Conservation (phyloP, 2,888 invertebrate species). For the Phymatocera aterrima region DNA sequence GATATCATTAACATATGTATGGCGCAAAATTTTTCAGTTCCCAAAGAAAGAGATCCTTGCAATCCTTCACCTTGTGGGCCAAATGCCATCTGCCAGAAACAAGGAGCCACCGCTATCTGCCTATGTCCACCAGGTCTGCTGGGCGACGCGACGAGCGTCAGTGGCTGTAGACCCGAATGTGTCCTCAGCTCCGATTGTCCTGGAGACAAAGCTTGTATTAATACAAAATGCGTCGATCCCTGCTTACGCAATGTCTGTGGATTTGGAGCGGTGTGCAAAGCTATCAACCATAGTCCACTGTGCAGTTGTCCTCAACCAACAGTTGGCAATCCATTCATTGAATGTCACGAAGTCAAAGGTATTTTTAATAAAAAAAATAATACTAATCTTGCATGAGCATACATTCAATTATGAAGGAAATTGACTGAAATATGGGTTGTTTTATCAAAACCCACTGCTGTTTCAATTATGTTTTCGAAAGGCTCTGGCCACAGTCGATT, state of each 20-base stretch:
- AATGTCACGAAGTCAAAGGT: conserved; percentile 73
- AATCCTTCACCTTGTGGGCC: conserved; percentile 76
- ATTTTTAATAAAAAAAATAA: conserved; percentile 50
- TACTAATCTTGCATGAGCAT: not conserved
- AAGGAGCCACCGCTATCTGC: conserved; percentile 72
- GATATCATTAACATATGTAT: conserved; percentile 51
- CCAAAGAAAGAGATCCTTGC: conserved; percentile 72
- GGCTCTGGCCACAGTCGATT: not conserved
- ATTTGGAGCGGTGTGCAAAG: conserved; percentile 83
- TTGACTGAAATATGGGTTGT: not conserved
- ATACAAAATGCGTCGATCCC: conserved; percentile 87
- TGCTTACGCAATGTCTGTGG: conserved; percentile 90
- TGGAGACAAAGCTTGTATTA: conserved; percentile 87
- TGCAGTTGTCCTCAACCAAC: conserved; percentile 83
- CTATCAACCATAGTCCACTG: conserved; percentile 85
- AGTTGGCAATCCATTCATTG: conserved; percentile 76
- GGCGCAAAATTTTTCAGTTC: conserved; percentile 55
- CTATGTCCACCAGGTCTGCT: conserved; percentile 73
- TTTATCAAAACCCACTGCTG: not conserved
- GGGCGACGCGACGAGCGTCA: conserved; percentile 73
- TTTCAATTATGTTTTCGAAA: not conserved
- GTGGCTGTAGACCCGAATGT: conserved; percentile 75
- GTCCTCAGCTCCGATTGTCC: conserved; percentile 84
- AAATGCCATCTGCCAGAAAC: conserved; percentile 75
- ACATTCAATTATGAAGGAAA: not conserved